A percentile compares a stretch with the other conserved stretches of the same genome.
Evolutionary conservation across 1,140 invertebrate genomes (phyloP).

Genomic region (Eciton burchellii): DNA sequence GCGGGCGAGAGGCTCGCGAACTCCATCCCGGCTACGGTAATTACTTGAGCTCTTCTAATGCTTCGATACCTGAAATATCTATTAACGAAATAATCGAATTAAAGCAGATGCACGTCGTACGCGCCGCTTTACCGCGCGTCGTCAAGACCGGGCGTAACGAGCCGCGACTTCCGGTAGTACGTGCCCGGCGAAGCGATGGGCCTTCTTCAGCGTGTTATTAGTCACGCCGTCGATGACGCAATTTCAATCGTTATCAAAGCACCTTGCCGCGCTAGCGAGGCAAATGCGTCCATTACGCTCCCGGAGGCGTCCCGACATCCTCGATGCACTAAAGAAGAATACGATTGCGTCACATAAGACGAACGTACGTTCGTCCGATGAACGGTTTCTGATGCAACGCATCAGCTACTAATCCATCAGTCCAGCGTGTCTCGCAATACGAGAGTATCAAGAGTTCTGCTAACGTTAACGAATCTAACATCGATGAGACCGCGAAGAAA

Average conservation of each 20-base stretch:
- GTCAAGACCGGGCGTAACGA: slow-evolving; percentile 19
- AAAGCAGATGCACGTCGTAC: not conserved
- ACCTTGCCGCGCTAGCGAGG: slow-evolving; percentile 8
- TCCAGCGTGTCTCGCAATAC: too few species aligned
- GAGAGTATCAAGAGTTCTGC: too few species aligned
- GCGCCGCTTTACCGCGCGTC: not conserved
- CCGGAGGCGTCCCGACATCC: not conserved
- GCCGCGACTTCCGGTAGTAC: slow-evolving; percentile 15
- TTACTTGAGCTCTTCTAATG: slow-evolving; percentile 65
- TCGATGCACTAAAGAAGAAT: not conserved
- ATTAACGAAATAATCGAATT: slow-evolving; percentile 46
- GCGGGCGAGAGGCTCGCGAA: not conserved
- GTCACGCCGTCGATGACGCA: slow-evolving; percentile 16
- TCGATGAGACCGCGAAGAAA: too few species aligned
- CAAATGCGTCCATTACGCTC: slow-evolving; percentile 44
- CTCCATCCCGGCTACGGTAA: slow-evolving; percentile 43
- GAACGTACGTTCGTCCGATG: too few species aligned
- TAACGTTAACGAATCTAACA: too few species aligned
- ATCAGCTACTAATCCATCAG: too few species aligned
- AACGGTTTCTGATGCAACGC: too few species aligned
- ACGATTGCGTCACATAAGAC: not conserved
- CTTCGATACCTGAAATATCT: slow-evolving; percentile 57
- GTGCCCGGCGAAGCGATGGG: slow-evolving; percentile 2
- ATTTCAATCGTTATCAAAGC: slow-evolving; percentile 51
- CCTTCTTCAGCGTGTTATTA: slow-evolving; percentile 45